Evolutionary conservation across 2,888 invertebrate genomes (phyloP).

Genomic region (Ecliptopera silaceata): DNA sequence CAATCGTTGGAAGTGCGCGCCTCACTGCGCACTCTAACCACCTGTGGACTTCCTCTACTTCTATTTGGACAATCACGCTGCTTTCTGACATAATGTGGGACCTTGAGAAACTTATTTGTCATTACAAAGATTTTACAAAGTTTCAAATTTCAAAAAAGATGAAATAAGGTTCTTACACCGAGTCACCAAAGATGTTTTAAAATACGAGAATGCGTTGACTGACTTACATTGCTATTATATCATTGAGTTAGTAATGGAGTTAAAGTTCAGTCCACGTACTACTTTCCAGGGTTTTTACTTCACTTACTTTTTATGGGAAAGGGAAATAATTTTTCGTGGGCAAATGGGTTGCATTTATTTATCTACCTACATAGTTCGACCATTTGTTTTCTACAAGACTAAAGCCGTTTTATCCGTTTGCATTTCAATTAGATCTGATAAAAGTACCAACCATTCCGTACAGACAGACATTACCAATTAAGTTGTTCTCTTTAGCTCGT

Average conservation of each 20-base stretch:
- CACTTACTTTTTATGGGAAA: too few relatives aligned
- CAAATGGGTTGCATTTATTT: too few relatives aligned
- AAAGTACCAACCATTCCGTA: background rate
- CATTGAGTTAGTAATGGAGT: too few relatives aligned
- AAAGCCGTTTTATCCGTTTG: background rate
- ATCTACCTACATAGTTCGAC: background rate
- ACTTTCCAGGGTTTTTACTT: too few relatives aligned
- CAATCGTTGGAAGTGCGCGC: slow-evolving; percentile 16
- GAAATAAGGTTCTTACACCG: too few relatives aligned
- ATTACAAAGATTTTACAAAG: background rate
- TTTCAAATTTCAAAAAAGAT: too few relatives aligned
- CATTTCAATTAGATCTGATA: slow-evolving; percentile 11
- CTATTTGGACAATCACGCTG: background rate
- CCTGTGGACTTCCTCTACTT: slow-evolving; percentile 9
- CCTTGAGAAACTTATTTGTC: background rate
- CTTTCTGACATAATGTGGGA: background rate
- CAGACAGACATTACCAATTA: slow-evolving; percentile 9
- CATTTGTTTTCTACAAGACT: background rate
- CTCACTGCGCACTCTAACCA: slow-evolving; percentile 8
- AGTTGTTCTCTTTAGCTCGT: slow-evolving; percentile 11
- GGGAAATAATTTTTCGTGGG: too few relatives aligned
- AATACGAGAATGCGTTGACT: too few relatives aligned
- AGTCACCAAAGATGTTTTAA: too few relatives aligned
- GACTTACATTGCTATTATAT: too few relatives aligned
- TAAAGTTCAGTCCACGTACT: too few relatives aligned